Conservation (phyloP, 1,140 invertebrate genomes). For the Probaryconus sp. region DNA sequence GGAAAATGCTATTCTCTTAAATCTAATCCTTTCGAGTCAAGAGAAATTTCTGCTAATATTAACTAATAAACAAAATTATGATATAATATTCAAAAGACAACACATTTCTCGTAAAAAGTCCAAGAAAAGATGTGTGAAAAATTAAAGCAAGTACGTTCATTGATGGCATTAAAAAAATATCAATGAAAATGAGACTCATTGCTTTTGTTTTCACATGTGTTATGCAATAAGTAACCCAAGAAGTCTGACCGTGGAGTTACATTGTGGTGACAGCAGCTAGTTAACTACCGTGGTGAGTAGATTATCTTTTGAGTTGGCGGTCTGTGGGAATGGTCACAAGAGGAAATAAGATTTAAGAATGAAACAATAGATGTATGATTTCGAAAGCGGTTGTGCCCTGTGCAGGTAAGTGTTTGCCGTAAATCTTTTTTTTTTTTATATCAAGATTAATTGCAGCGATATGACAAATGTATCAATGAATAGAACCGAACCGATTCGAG, state of each 20-base stretch:
- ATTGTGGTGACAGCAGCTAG: conserved; percentile 61
- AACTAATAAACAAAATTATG: no score
- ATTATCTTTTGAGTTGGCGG: conserved; percentile 53
- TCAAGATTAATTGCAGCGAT: conserved; percentile 49
- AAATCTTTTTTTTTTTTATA: conserved; percentile 44
- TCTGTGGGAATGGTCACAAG: conserved; percentile 74
- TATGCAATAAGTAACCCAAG: conserved; percentile 56
- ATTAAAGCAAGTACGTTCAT: no score
- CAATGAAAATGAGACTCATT: conserved; percentile 45
- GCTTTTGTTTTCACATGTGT: conserved; percentile 48
- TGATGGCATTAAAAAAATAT: conserved; percentile 29
- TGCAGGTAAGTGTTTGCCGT: conserved; percentile 29
- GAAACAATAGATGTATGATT: conserved; percentile 64
- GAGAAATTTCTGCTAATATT: no score
- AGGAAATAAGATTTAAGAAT: conserved; percentile 68
- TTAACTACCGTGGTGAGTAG: conserved; percentile 54
- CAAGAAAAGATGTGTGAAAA: no score
- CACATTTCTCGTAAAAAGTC: no score
- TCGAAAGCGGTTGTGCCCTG: conserved; percentile 58
- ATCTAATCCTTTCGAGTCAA: no score
- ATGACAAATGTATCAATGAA: conserved; percentile 40
- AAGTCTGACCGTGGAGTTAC: conserved; percentile 56
- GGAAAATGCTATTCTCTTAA: no score
- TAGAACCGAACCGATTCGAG: conserved; percentile 13
- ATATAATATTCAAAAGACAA: no score